Base-by-base conservation (phyloP, 2,888 invertebrate genomes). In the Anodontia alba region DNA sequence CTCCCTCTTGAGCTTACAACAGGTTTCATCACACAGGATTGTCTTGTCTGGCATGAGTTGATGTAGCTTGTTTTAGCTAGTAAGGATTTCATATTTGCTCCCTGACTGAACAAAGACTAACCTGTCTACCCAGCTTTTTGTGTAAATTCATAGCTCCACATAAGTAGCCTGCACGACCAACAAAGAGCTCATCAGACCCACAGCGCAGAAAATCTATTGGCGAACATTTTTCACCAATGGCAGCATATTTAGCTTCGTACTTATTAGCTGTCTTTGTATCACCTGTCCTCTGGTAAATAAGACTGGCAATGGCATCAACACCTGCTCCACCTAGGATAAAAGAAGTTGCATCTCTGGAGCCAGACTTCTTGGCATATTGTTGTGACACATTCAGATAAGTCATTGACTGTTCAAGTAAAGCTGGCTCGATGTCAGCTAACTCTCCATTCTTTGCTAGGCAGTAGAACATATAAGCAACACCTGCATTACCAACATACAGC, bases 251-350 rank as follows among this genome's bases (percentile, higher is more conserved):
- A 51, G 95, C 67, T 20, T 77, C 67, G 80, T 78, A 88, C 42
- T 78, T 81, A 23, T 83, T 82, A 3, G 81, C 83, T n/a, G 76
- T 67, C 12, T 81, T 75, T 23, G 79, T 68, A 42, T 89, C 84
- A 86, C 96, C 96, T 0, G 95, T 85, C 66, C 95, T 95, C 79
- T 89, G 88, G 57, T 84, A 84, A 33, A 94, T 66, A 20, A 93
- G 74, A 70, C 91, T 87, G 0, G 96, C 96, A 1, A 97, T 95
- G 0, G 97, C 97, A 91, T 96, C 96, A 5, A 97, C 96, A 0
- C 98, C 98, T 15, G 96, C 96, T 91, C 96, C 96, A 1, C 98
- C 98, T n/a, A 97, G 95, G 20, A 98, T 94, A 94, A 97, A 97
- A 20, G 96, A 96, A 68, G 96, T 95, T 80, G 97, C 96, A n/a